Evolutionary conservation across 2,888 invertebrate species (phyloP), one percentile per base, ranked within the genome.

Genomic region (Caenorhabditis sp.): DNA sequence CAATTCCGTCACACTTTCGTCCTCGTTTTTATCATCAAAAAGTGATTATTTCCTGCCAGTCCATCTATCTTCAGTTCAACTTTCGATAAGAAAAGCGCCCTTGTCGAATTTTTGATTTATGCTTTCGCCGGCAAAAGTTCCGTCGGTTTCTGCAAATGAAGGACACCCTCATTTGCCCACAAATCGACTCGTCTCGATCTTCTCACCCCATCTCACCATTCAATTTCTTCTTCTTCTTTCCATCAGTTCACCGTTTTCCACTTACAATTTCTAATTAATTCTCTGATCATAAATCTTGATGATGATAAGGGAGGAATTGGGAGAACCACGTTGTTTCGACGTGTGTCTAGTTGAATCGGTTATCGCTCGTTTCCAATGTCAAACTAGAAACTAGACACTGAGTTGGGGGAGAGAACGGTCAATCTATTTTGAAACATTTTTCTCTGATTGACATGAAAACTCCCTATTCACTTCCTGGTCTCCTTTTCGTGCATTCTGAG

Each of bases 1-100:
- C 41, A 50, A 50, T 50, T 50, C 50, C 50, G 50, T 50, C 50
- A 50, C 50, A 17, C n/a, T 46, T 41, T 41, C 41, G 5, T 11
- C 11, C 37, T n/a, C 13, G 45, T 2, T 22, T 48, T 52, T 52
- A 52, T 52, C 52, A 52, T 52, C 52, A 52, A 52, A 46, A 24
- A 24, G 11, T 9, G 46, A 11, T 24, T 2, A 46, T 26, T 46
- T 6, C n/a, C n/a, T n/a, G 17, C 45, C 45, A 17, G 41, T 24
- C 45, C 45, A 45, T 45, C 45, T 24, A 30, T 35, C 17, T 50
- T 52, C 37, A 35, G 35, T 52, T 35, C 35, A 35, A 35, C 52
- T 37, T 37, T 37, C 13, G 52, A 52, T 52, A 52, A 52, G 52
- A 45, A 13, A 45, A 41, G 41, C 15, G 41, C 30, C 30, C 30